Conservation (phyloP, 2,797 vertebrate genomes). For the Adrianichthys oophorus region DNA sequence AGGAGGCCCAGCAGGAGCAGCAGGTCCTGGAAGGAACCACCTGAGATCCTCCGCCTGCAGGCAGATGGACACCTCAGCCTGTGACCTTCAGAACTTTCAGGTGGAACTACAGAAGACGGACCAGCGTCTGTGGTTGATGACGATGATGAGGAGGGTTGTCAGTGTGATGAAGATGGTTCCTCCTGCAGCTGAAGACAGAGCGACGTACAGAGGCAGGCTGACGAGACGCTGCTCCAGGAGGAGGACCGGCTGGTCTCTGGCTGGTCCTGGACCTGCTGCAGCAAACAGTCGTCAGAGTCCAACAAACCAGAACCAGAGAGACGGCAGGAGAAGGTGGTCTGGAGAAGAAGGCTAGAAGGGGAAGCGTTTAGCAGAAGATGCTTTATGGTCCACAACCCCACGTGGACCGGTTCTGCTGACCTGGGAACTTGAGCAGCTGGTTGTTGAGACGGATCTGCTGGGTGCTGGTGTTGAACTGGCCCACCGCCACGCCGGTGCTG, state of each 20-base stretch:
- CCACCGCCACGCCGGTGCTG: slow-evolving; percentile 83
- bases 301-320: too few species aligned
- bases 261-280: slow-evolving; percentile 81
- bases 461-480: slow-evolving; percentile 84
- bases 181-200: slow-evolving; percentile 82
- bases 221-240: slow-evolving; percentile 80
- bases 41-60: slow-evolving; percentile 82
- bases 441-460: slow-evolving; percentile 84
- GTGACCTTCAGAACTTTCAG: neutral
- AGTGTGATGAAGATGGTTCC: slow-evolving; percentile 85
- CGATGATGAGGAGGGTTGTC: slow-evolving; percentile 81
- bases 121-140: slow-evolving; percentile 82
- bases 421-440: slow-evolving; percentile 87
- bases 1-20: slow-evolving; percentile 89
- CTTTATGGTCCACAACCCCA: too few species aligned
- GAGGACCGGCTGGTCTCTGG: slow-evolving; percentile 84
- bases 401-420: slow-evolving; percentile 61
- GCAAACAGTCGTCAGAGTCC: neutral
- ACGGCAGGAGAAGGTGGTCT: too few species aligned
- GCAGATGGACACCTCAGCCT: slow-evolving; percentile 5
- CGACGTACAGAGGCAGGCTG: slow-evolving; percentile 79
- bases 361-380: too few species aligned
- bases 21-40: slow-evolving; percentile 85
- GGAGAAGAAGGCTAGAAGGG: neutral
- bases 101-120: slow-evolving; percentile 28